Evolutionary conservation across 2,797 vertebrate genomes (phyloP).

Genomic region (Moxostoma hubbsi): DNA sequence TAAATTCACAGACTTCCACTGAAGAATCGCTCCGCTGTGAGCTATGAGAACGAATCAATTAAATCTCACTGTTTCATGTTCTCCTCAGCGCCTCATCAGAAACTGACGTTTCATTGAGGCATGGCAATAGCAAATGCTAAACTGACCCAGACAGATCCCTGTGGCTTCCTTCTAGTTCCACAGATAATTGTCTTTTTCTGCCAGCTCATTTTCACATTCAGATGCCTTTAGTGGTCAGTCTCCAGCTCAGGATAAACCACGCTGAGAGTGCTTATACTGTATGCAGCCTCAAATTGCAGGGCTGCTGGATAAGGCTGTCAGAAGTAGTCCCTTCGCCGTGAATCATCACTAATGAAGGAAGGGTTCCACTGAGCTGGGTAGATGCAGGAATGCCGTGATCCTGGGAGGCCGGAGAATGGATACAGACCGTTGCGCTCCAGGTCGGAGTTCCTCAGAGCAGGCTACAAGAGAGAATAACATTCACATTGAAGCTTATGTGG

Average conservation of each 20-base stretch:
- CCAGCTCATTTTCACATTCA: constrained; percentile 58
- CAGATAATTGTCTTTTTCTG: constrained; percentile 44
- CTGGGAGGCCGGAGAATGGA: constrained; percentile 91
- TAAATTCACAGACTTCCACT: constrained; percentile 41
- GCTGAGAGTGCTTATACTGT: constrained; percentile 2
- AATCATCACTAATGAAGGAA: constrained; percentile 94
- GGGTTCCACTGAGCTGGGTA: constrained; percentile 97
- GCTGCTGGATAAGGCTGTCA: constrained; percentile 65
- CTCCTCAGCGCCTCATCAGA: constrained; percentile 23
- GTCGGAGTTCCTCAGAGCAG: constrained; percentile 90
- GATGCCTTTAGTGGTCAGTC: constrained; percentile 50
- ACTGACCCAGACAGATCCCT: constrained; percentile 25
- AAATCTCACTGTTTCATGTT: not conserved
- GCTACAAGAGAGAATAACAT: constrained; percentile 72
- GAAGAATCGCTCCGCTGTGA: not conserved
- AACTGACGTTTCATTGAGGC: constrained; percentile 32
- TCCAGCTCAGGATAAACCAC: constrained; percentile 11
- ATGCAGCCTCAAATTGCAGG: constrained; percentile 7
- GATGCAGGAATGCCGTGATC: constrained; percentile 96
- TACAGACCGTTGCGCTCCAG: constrained; percentile 93
- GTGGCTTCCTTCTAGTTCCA: constrained; percentile 30
- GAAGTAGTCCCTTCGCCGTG: constrained; percentile 95
- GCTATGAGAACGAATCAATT: constrained; percentile 9
- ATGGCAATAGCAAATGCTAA: constrained; percentile 25
- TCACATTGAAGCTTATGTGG: not conserved